Percentiles rank a stretch among this genome's conserved stretches.
Evolutionary conservation across 2,797 vertebrate genomes (phyloP).

Genomic region (Schizothorax lantsangensis): DNA sequence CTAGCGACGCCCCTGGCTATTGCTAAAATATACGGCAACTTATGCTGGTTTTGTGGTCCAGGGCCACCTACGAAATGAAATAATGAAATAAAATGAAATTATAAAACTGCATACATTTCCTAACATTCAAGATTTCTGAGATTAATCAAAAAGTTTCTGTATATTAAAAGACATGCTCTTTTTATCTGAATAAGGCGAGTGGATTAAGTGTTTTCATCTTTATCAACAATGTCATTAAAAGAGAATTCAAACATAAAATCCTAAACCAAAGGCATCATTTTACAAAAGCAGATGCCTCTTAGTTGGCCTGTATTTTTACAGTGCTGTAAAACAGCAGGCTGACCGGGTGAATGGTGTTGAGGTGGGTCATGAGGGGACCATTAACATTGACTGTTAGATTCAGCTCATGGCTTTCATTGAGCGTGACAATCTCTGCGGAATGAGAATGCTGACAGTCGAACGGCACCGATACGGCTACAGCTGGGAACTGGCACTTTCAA

Average conservation of each 20-base stretch:
- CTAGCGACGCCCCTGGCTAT: not conserved
- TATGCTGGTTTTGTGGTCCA: not conserved
- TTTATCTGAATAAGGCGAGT: not conserved
- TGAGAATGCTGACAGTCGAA: constrained; percentile 50
- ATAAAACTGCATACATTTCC: not conserved
- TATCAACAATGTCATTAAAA: constrained; percentile 44
- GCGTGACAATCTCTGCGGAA: constrained; percentile 56
- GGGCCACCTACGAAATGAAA: not conserved
- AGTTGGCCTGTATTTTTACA: constrained; percentile 29
- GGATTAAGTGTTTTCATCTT: constrained; percentile 39
- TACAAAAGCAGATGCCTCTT: constrained; percentile 52
- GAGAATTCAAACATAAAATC: constrained; percentile 40
- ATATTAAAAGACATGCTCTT: not conserved
- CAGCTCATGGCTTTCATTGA: constrained; percentile 71
- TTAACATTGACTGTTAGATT: constrained; percentile 71
- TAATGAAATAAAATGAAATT: not conserved
- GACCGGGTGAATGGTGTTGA: constrained; percentile 39
- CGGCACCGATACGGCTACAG: constrained; percentile 44
- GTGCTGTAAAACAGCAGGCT: constrained; percentile 36
- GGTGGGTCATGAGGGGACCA: constrained; percentile 62
- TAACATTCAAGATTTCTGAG: not conserved
- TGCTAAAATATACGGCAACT: not conserved
- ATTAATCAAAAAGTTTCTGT: not conserved
- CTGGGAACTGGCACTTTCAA: constrained; percentile 55
- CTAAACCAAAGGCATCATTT: constrained; percentile 28